phyloP scores from a whole-genome alignment of 1,140 invertebrate species.

The Coelopa frigida region DNA sequence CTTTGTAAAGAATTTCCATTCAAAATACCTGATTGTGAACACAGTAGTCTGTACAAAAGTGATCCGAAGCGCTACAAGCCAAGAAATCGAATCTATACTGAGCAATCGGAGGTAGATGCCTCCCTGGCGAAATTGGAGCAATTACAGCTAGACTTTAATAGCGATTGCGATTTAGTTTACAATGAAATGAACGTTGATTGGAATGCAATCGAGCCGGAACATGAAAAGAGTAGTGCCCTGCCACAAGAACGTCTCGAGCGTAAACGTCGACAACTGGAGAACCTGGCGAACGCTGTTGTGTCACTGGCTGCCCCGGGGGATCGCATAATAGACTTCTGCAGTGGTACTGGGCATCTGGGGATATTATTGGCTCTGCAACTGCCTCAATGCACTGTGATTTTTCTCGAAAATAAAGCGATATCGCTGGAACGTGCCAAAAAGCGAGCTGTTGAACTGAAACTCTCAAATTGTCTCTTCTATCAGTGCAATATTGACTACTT shows the following conservation, averaged over 20 bases:
- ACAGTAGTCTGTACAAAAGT: constrained; percentile 62
- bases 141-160: constrained; percentile 23
- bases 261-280: constrained; percentile 86
- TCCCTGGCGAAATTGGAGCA: constrained; percentile 49
- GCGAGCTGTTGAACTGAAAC: constrained; percentile 58
- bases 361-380: constrained; percentile 75
- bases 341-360: constrained; percentile 86
- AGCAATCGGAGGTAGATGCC: constrained; percentile 64
- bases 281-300: constrained; percentile 71
- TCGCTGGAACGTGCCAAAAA: constrained; percentile 69
- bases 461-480: constrained; percentile 73
- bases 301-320: constrained; percentile 55
- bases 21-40: constrained; percentile 31
- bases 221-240: constrained; percentile 59
- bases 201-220: constrained; percentile 32
- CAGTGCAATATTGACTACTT: constrained; percentile 86
- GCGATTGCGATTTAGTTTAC: constrained; percentile 21
- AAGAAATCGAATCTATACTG: constrained; percentile 63
- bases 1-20: constrained; percentile 7
- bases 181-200: constrained; percentile 32
- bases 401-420: constrained; percentile 90
- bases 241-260: constrained; percentile 63
- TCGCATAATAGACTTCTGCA: constrained; percentile 89
- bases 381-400: constrained; percentile 65
- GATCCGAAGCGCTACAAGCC: constrained; percentile 71